Conservation (phyloP, 2,888 invertebrate genomes). For the Timema podura region DNA sequence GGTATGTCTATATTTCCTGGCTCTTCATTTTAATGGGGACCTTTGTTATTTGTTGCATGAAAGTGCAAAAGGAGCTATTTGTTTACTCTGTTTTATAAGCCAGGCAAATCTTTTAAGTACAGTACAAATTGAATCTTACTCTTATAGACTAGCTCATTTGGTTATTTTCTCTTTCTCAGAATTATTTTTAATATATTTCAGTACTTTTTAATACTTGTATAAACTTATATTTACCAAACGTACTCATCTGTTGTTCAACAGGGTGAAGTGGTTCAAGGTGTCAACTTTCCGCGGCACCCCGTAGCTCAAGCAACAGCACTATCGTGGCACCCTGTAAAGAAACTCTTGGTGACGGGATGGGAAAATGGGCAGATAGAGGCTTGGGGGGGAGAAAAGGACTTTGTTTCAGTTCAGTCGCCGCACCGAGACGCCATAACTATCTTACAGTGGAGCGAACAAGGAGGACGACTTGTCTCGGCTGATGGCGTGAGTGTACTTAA, state of each 20-base stretch:
- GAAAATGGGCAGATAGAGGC: constrained; percentile 86
- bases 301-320: constrained; percentile 77
- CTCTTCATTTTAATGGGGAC: too few relatives aligned
- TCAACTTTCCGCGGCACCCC: constrained; percentile 69
- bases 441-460: constrained; percentile 68
- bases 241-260: constrained; percentile 42
- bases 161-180: too few relatives aligned
- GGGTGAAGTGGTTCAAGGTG: constrained; percentile 71
- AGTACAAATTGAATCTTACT: too few relatives aligned
- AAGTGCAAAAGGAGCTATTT: too few relatives aligned
- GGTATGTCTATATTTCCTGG: too few relatives aligned
- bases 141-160: too few relatives aligned
- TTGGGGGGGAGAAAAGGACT: constrained; percentile 67
- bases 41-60: too few relatives aligned
- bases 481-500: constrained; percentile 57
- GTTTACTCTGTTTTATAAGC: too few relatives aligned
- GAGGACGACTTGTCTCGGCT: constrained; percentile 79
- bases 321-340: constrained; percentile 85
- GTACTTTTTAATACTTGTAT: too few relatives aligned
- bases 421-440: constrained; percentile 53
- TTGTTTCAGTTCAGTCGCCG: constrained; percentile 57
- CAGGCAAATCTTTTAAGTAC: too few relatives aligned
- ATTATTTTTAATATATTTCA: too few relatives aligned
- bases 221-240: too few relatives aligned
- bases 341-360: constrained; percentile 82